phyloP scores from a whole-genome alignment of 2,888 invertebrate genomes.

The Spisula subtruncata region DNA sequence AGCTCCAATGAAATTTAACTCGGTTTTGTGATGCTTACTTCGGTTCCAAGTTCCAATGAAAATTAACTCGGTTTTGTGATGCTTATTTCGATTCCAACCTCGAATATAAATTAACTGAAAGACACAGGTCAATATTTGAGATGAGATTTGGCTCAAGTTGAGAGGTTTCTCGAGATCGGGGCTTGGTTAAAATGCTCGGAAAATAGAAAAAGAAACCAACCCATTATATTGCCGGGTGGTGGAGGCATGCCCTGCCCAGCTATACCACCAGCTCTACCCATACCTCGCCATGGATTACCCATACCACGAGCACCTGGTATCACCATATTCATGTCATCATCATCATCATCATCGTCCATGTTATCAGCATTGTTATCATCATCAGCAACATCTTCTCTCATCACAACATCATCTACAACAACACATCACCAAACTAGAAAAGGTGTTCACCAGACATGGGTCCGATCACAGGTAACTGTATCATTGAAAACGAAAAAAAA shows the following conservation, averaged over 20 bases:
- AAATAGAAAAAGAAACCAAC: slow-evolving; percentile 15
- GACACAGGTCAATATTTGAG: too few relatives aligned
- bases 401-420: slow-evolving; percentile 10
- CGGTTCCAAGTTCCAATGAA: too few relatives aligned
- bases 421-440: background rate
- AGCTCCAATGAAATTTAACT: too few relatives aligned
- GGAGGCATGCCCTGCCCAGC: slow-evolving; percentile 46
- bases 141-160: background rate
- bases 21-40: too few relatives aligned
- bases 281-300: slow-evolving; percentile 31
- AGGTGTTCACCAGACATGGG: too few relatives aligned
- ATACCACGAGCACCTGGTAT: slow-evolving; percentile 39
- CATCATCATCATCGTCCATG: slow-evolving; percentile 37
- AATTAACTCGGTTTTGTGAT: too few relatives aligned
- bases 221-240: slow-evolving; percentile 52
- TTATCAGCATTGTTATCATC: background rate
- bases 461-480: too few relatives aligned
- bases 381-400: background rate
- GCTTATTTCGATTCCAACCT: too few relatives aligned
- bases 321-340: slow-evolving; percentile 29
- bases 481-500: too few relatives aligned
- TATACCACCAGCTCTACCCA: slow-evolving; percentile 11
- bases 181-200: too few relatives aligned
- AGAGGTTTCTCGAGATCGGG: too few relatives aligned
- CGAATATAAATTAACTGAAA: too few relatives aligned